A percentile compares a stretch with the other conserved stretches of the same genome.
Conservation (phyloP, 2,797 vertebrate genomes). For the Characodon lateralis region DNA sequence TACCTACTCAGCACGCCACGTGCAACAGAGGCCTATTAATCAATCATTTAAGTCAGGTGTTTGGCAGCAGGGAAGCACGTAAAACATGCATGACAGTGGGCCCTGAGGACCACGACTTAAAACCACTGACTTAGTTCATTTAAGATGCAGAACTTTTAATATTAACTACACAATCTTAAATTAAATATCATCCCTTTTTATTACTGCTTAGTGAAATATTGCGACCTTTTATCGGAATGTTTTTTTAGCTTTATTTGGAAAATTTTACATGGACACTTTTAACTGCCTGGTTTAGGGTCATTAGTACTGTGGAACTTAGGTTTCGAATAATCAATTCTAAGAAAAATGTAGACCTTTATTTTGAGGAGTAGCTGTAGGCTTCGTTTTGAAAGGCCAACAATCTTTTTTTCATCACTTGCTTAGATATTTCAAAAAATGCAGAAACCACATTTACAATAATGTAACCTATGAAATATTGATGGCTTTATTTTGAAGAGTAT, state of each 20-base stretch:
- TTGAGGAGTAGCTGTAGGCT: not conserved
- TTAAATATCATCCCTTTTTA: not conserved
- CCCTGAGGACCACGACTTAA: too few species aligned
- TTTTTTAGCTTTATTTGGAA: not conserved
- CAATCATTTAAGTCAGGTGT: not conserved
- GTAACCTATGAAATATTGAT: not conserved
- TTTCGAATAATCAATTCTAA: not conserved
- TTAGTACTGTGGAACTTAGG: not conserved
- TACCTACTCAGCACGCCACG: not conserved
- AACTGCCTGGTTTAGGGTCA: not conserved
- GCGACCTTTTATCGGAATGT: not conserved
- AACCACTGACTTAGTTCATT: too few species aligned
- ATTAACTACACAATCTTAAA: not conserved
- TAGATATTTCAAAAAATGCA: not conserved
- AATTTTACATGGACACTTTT: not conserved
- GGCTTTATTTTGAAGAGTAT: not conserved
- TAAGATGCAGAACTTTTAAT: not conserved
- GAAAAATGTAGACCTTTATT: not conserved
- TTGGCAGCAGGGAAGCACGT: not conserved
- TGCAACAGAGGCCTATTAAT: not conserved
- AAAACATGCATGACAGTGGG: too few species aligned
- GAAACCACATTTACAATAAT: not conserved
- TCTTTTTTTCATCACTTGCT: not conserved
- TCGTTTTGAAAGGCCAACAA: not conserved
- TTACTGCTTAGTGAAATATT: not conserved